Conservation (phyloP, 2,888 invertebrate species). For the Drosophila gaucha region DNA sequence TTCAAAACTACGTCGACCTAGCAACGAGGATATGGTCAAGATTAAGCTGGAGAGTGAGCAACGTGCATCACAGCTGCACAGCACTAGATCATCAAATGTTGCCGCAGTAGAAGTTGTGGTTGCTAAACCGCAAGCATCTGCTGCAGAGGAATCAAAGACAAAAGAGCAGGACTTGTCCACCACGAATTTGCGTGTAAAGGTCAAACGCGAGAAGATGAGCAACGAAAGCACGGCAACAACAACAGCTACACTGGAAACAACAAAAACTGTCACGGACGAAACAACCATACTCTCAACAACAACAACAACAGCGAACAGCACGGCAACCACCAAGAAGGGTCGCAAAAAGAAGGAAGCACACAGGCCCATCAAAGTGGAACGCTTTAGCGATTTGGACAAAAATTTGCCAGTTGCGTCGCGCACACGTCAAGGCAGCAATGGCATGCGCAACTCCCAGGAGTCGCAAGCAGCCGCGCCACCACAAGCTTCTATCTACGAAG, state of each 20-base stretch:
- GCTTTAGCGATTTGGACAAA: conserved; percentile 75
- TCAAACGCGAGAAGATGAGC: conserved; percentile 78
- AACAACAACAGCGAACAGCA: conserved; percentile 30
- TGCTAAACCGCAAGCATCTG: background rate
- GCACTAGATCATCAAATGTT: background rate
- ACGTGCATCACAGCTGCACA: conserved; percentile 68
- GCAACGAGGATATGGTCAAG: conserved; percentile 45
- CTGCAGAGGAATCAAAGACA: background rate
- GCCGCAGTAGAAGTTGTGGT: background rate
- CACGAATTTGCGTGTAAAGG: conserved; percentile 55
- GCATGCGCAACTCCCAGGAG: conserved; percentile 27
- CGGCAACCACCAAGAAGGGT: conserved; percentile 52
- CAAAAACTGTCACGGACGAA: conserved; percentile 39
- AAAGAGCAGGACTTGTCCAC: background rate
- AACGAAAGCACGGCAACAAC: conserved; percentile 6
- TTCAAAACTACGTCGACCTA: conserved; percentile 77
- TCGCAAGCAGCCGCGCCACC: conserved; percentile 17
- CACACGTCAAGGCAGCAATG: conserved; percentile 69
- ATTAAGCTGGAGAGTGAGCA: conserved; percentile 80
- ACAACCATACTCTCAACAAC: conserved; percentile 53
- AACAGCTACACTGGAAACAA: conserved; percentile 34
- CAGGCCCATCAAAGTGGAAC: conserved; percentile 82
- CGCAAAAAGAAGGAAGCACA: conserved; percentile 77
- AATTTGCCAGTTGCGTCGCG: conserved; percentile 69
- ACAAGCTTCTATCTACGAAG: conserved; percentile 84